Evolutionary conservation across 2,797 vertebrate genomes (phyloP).

Genomic region (Acestrorhynchus altus): DNA sequence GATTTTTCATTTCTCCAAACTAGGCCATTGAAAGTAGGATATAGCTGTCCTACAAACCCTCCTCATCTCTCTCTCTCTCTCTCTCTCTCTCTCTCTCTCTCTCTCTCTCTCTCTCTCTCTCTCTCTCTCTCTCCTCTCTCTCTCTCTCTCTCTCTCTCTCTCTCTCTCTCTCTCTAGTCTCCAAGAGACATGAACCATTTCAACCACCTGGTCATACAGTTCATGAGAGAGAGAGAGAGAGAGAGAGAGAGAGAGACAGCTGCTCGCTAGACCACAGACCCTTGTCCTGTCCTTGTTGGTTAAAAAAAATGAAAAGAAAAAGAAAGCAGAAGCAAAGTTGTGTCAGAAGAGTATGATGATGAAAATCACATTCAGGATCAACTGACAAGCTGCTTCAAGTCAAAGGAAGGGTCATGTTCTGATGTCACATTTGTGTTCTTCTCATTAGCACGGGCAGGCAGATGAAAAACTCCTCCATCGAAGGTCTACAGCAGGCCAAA

Average conservation of each 20-base stretch:
- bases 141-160: slow-evolving; percentile 42
- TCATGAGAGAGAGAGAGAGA: slow-evolving; percentile 42
- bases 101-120: slow-evolving; percentile 29
- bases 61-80: slow-evolving; percentile 36
- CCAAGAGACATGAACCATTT: slow-evolving; percentile 81
- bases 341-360: neutral
- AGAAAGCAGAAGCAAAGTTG: slow-evolving; percentile 23
- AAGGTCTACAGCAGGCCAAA: slow-evolving; percentile 1
- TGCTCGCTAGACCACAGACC: slow-evolving; percentile 10
- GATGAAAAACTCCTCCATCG: neutral
- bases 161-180: slow-evolving; percentile 57
- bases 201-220: slow-evolving; percentile 77
- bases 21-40: slow-evolving; percentile 85
- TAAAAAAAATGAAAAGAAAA: slow-evolving; percentile 24
- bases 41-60: slow-evolving; percentile 82
- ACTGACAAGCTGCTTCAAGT: neutral
- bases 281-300: slow-evolving; percentile 24
- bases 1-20: slow-evolving; percentile 81
- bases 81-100: slow-evolving; percentile 25
- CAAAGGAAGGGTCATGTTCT: neutral
- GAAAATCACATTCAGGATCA: neutral
- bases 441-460: neutral
- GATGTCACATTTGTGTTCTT: neutral
- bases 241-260: slow-evolving; percentile 21
- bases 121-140: slow-evolving; percentile 42